Conservation (phyloP, 1,140 invertebrate genomes). For the Cardiocondyla obscurior region DNA sequence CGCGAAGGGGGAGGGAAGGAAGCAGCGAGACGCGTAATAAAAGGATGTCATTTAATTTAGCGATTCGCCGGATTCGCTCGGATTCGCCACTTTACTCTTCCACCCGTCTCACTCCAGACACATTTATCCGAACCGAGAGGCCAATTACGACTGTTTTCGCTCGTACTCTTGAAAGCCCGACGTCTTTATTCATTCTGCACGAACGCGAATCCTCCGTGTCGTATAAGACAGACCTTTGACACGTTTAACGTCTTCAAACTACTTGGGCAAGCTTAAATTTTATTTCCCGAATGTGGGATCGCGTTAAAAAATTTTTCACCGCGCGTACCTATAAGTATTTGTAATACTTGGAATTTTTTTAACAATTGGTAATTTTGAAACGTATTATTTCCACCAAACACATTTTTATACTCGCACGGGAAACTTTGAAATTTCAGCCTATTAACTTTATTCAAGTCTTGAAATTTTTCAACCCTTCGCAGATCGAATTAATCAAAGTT, state of each 20-base stretch:
- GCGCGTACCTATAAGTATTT: too few relatives aligned
- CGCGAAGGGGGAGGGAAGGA: background rate
- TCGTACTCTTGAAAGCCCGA: slow-evolving; percentile 23
- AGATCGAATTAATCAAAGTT: background rate
- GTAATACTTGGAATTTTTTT: background rate
- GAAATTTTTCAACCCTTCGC: background rate
- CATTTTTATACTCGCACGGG: too few relatives aligned
- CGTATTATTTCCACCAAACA: too few relatives aligned
- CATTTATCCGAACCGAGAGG: slow-evolving; percentile 50
- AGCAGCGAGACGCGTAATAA: slow-evolving; percentile 46
- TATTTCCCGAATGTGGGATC: background rate
- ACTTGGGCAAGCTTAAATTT: background rate
- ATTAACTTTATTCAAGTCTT: background rate
- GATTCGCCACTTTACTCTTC: slow-evolving; percentile 28
- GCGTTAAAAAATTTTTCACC: background rate
- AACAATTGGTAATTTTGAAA: background rate
- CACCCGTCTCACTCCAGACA: background rate
- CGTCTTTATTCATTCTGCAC: slow-evolving; percentile 50
- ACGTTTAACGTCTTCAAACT: background rate
- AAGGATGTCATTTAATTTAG: slow-evolving; percentile 58
- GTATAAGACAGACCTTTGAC: background rate
- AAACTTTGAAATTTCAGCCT: background rate
- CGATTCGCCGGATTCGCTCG: slow-evolving; percentile 45
- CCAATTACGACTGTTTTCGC: slow-evolving; percentile 55
- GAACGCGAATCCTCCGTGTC: background rate